Base-by-base conservation (phyloP, 2,113 vertebrate species). In the Himantopus leucocephalus region DNA sequence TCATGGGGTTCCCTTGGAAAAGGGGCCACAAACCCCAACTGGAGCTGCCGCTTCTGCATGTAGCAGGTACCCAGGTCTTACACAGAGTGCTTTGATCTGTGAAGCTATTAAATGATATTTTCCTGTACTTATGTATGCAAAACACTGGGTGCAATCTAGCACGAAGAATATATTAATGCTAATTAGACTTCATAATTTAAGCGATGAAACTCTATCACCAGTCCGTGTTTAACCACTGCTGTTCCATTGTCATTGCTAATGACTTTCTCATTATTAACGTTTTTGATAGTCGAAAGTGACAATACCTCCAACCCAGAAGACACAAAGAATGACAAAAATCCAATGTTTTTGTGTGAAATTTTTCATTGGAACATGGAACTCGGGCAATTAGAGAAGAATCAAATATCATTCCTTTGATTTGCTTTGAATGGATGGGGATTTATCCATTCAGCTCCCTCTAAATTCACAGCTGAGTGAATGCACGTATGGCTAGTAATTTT, bases 121-220 rank as follows among this genome's bases (percentile, higher is more conserved):
- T 96, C 71, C 55, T 47, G 29, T 50, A 70, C n/a, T 91, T 88
- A n/a, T 1, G 8, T 41, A 90, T 93, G 92, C 70, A 96, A 96
- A 97, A 87, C 37, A 53, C 37, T 41, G 56, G 16, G 66, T 87
- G 53, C 52, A 90, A 83, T 88, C 94, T 83, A 85, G 32, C 48
- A 93, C 9, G 10, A 68, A 83, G 76, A 80, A 91, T 93, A 85
- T 88, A 94, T 92, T 89, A 85, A 77, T 17, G 4, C 10, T 85
- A 88, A 90, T 94, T 92, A 91, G 52, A 39, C 52, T 60, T 89
- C 3, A 3, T 68, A 60, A 62, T 76, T 2, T 43, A 82, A 94
- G 58, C 88, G 43, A 58, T n/a, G 0, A 90, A 94, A 77, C 82
- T 83, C 41, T 87, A 35, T 80, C 82, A 75, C 20, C 35, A 59